Base-by-base conservation (phyloP, 2,888 invertebrate species). In the Boloria euphrosyne region DNA sequence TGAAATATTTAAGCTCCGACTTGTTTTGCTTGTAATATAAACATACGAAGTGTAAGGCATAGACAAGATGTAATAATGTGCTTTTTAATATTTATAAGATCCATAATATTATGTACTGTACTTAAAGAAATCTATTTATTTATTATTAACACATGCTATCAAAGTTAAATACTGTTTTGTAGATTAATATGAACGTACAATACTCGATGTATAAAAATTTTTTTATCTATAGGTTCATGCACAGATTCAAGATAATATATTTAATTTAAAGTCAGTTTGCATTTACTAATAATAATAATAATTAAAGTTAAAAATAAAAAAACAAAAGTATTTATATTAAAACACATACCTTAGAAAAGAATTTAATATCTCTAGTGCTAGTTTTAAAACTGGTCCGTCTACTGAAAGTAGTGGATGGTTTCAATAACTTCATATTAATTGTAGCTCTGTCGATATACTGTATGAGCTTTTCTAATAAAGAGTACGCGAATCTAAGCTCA, bases 401-500 rank as follows among this genome's bases (percentile, higher is more conserved):
- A 78, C 98, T 98, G 89, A 98, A 98, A 0, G 98, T 98, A n/a
- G 97, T 95, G 0, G 98, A 98, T 0, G 99, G 99, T 80, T 97
- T 98, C 73, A 98, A 87, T 0, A 98, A 91, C 80, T 98, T 98
- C 98, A 99, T 98, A 90, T 98, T 99, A 72, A 98, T 96, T 0
- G 98, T 97, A 0, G 99, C 99, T 71, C 98, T 95, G 80, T 99
- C 99, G 63, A 99, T 94, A 81, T 99, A 99, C 77, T 98, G 98
- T 64, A 99, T 96, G 10, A 99, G 93, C 83, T 99, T 99, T 86
- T 99, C 99, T 6, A 99, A 89, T 38, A 99, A 91, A 16, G 98
- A 98, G 92, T 98, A 99, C 0, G 99, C 99, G 88, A 99, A 99
- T 76, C 99, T 94, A 62, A 98, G 93, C 87, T 99, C 98, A 66